Conservation (phyloP, 2,113 vertebrate genomes). For the Riparia riparia region DNA sequence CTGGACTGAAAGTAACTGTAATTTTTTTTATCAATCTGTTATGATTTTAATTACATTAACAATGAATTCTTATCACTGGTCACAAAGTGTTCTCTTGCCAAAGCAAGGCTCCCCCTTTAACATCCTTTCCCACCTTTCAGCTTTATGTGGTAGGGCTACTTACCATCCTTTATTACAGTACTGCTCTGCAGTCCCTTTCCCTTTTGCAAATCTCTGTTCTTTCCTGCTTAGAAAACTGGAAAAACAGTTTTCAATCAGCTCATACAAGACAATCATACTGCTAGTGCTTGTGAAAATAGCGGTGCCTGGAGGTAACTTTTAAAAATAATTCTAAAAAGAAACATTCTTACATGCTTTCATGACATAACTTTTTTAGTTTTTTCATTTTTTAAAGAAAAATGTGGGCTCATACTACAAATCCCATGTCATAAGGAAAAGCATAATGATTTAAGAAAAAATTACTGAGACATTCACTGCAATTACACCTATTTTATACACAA, state of each 20-base stretch:
- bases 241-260: background rate
- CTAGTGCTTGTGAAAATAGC: background rate
- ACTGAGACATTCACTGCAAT: background rate
- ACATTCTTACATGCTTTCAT: background rate
- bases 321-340: background rate
- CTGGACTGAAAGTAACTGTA: background rate
- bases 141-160: background rate
- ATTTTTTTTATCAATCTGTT: background rate
- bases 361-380: background rate
- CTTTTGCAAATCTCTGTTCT: background rate
- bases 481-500: background rate
- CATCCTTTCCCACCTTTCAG: background rate
- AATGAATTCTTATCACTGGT: background rate
- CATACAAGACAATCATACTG: background rate
- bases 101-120: background rate
- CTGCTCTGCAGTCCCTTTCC: fast-evolving
- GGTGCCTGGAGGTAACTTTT: background rate
- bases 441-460: background rate
- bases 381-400: background rate
- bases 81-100: background rate
- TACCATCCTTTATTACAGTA: background rate
- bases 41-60: background rate
- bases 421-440: background rate
- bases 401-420: fast-evolving
- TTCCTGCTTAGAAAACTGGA: background rate